These are phyloP conservation scores for Zoanthus sansibaricus DNA, from an alignment of 92 coral and sea anemone genomes.

Conservation along the genomic window DNA sequence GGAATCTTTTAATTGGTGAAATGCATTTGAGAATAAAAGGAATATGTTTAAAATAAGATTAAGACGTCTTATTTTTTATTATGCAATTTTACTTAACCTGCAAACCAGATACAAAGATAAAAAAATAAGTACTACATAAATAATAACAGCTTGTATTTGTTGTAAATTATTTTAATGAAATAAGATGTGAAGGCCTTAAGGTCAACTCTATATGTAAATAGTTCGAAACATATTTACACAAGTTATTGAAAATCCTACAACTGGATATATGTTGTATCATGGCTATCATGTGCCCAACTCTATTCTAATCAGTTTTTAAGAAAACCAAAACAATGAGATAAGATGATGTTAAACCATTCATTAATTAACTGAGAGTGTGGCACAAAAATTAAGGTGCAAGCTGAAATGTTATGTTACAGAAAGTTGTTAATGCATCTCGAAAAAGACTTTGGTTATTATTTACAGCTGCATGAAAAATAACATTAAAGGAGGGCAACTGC, in stretches of 20 bases:
- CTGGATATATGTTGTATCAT: not conserved
- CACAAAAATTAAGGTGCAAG: not conserved
- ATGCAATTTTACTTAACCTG: not conserved
- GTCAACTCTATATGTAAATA: not conserved
- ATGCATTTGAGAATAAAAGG: not conserved
- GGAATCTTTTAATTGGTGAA: not conserved
- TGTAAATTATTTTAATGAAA: not conserved
- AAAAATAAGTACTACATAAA: not conserved
- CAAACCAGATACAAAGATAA: not conserved
- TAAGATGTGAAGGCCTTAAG: not conserved
- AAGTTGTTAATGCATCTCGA: constrained; percentile 10
- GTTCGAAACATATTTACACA: not conserved
- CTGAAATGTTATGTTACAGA: not conserved
- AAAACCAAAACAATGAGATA: not conserved
- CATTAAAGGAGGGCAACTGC: constrained; percentile 10
- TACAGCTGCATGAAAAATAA: constrained; percentile 9
- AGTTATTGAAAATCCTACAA: too few relatives aligned
- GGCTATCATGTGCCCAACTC: not conserved
- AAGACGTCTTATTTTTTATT: not conserved
- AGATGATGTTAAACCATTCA: not conserved
- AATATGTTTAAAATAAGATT: not conserved
- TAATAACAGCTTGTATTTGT: not conserved
- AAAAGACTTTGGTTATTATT: constrained; percentile 6
- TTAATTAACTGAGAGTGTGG: not conserved
- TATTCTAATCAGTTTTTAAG: not conserved